Evolutionary conservation across 2,113 vertebrate species (phyloP).

Genomic region (Pygoscelis adeliae): DNA sequence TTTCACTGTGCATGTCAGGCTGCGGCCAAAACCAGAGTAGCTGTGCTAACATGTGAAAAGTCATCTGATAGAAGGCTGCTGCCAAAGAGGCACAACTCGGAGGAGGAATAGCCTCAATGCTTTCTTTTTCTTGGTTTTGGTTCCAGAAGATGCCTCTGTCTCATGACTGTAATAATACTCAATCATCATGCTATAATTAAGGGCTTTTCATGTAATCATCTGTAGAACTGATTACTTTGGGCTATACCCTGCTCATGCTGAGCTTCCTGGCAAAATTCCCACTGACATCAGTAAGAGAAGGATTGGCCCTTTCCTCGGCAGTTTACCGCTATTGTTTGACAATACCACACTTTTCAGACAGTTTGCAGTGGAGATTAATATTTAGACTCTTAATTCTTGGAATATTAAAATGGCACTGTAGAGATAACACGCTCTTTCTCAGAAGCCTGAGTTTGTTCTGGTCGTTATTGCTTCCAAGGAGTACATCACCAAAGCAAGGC

Average conservation of each 20-base stretch:
- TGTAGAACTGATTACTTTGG: constrained; percentile 51
- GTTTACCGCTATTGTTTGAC: not conserved
- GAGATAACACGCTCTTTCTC: not conserved
- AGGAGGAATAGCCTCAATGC: not conserved
- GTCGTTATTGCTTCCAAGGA: not conserved
- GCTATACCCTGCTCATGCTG: constrained; percentile 21
- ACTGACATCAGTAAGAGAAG: not conserved
- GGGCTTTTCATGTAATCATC: constrained; percentile 51
- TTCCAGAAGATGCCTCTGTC: constrained; percentile 46
- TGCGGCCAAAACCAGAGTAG: not conserved
- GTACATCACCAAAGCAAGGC: not conserved
- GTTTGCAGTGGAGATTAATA: not conserved
- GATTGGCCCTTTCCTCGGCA: not conserved
- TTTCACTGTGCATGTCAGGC: not conserved
- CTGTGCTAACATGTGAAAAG: constrained; percentile 21
- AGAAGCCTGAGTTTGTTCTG: not conserved
- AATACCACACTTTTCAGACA: not conserved
- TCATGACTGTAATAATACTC: constrained; percentile 48
- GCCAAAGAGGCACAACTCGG: not conserved
- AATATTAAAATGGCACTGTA: not conserved
- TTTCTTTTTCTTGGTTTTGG: constrained; percentile 8
- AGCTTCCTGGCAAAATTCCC: constrained; percentile 42
- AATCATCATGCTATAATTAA: constrained; percentile 59
- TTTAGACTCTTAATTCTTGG: constrained; percentile 3
- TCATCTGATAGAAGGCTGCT: not conserved